Base-by-base conservation (phyloP, 2,888 invertebrate genomes). In the Polydrusus pterygomalis region DNA sequence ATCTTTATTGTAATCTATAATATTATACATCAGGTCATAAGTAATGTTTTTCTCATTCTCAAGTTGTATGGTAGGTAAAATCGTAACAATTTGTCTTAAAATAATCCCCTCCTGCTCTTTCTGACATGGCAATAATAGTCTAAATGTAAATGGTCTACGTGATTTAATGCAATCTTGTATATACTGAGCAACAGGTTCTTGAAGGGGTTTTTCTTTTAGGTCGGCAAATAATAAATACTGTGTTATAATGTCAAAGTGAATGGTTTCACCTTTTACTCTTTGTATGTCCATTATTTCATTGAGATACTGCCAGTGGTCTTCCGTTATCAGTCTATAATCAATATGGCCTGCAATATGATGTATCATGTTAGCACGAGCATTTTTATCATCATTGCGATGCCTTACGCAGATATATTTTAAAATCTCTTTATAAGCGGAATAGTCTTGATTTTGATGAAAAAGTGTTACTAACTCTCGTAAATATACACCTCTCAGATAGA, bases 311-410 rank as follows among this genome's bases (percentile, higher is more conserved):
- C 81, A 81, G 45, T 80, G 79, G 10, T 70, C 77, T 64, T 79
- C 79, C 9, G 75, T 77, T 13, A 79, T 58, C 3, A 71, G 49
- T 17, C 77, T 74, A 1, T 75, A 30, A 17, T 79, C 64, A 30
- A 79, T 69, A 9, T 30, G 38, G 15, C 47, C 11, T 9, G 9
- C 51, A 43, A 77, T 70, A 15, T 70, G n/a, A 5, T 15, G 13
- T 11, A 77, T 63, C 56, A n/a, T 15, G 2, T 18, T 25, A 8
- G 6, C 3, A 13, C 54, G 54, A 11, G 25, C 54, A 5, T 11
- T n/a, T n/a, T n/a, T 13, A 2, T 81, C 77, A 65, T 81, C 81
- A 60, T 81, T 82, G 30, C 80, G 70, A 69, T 81, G 81, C 43
- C 81, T 67, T 40, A 74, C 51, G 70, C 75, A 79, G 58, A 81